Percentiles rank a stretch among this genome's conserved stretches.
phyloP scores from a whole-genome alignment of 2,113 vertebrate genomes.

The Neotragus moschatus region DNA sequence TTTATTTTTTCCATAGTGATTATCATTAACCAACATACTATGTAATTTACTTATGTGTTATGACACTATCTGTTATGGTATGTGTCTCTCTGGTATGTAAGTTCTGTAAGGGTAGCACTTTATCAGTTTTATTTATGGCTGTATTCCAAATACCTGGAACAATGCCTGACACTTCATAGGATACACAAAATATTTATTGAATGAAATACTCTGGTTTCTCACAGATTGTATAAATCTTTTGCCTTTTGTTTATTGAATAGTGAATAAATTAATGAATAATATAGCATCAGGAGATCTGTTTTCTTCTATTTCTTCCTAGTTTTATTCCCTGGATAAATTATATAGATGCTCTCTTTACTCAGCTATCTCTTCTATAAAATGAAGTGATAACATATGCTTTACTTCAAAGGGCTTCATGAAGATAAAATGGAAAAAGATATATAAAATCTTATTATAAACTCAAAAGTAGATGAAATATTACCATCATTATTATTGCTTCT shows the following conservation, averaged over 20 bases:
- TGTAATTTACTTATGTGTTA: neutral
- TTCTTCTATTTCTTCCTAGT: neutral
- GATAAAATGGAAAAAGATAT: neutral
- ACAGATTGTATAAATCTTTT: neutral
- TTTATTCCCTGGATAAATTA: neutral
- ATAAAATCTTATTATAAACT: neutral
- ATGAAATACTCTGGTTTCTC: neutral
- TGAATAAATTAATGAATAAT: neutral
- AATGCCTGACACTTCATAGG: neutral
- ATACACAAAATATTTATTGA: neutral
- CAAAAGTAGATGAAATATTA: neutral
- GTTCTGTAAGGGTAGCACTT: neutral
- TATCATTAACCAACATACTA: neutral
- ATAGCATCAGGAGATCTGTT: neutral
- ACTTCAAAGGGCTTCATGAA: neutral
- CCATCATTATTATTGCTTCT: neutral
- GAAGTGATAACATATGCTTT: neutral
- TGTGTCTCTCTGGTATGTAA: neutral
- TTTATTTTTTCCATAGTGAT: neutral
- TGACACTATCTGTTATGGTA: neutral
- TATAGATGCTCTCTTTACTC: neutral
- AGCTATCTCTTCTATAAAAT: neutral
- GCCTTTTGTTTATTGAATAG: neutral
- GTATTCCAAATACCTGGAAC: neutral
- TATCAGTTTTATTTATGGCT: neutral